A percentile compares a stretch with the other conserved stretches of the same genome.
phyloP scores from a whole-genome alignment of 2,888 invertebrate species.

The Pachliopta kotzebuea region DNA sequence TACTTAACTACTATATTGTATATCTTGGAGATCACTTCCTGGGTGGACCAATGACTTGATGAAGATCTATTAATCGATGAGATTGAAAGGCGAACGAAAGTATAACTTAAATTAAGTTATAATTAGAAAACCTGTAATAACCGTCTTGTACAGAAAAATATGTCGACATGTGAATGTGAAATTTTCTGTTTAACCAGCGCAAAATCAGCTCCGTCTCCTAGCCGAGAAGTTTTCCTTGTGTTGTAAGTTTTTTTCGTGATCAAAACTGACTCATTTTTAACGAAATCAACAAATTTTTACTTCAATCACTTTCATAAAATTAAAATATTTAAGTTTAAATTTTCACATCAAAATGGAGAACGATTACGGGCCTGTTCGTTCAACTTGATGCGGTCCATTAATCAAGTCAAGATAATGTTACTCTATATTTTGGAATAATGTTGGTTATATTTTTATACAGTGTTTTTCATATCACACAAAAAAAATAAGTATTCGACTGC shows the following conservation, averaged over 20 bases:
- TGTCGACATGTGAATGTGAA: too few relatives aligned
- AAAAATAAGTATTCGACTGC: background rate
- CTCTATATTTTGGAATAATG: background rate
- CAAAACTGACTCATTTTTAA: background rate
- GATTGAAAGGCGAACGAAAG: too few relatives aligned
- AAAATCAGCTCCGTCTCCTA: too few relatives aligned
- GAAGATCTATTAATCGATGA: too few relatives aligned
- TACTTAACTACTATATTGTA: too few relatives aligned
- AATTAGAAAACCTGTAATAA: too few relatives aligned
- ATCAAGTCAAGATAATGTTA: slow-evolving; percentile 3
- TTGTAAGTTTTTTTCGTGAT: background rate
- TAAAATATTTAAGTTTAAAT: slow-evolving; percentile 1
- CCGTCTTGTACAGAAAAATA: too few relatives aligned
- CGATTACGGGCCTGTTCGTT: slow-evolving; percentile 5
- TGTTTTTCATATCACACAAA: background rate
- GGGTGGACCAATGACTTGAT: too few relatives aligned
- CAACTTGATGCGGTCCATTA: slow-evolving; percentile 2
- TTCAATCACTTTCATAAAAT: background rate
- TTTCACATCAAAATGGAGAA: background rate
- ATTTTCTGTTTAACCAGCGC: too few relatives aligned
- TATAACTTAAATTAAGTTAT: too few relatives aligned
- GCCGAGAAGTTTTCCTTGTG: too few relatives aligned
- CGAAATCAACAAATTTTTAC: background rate
- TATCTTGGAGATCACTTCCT: too few relatives aligned
- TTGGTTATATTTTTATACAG: background rate